These are phyloP conservation scores for Apodemia hepburni DNA, from an alignment of 2,888 invertebrate genomes.

Conservation along the genomic window DNA sequence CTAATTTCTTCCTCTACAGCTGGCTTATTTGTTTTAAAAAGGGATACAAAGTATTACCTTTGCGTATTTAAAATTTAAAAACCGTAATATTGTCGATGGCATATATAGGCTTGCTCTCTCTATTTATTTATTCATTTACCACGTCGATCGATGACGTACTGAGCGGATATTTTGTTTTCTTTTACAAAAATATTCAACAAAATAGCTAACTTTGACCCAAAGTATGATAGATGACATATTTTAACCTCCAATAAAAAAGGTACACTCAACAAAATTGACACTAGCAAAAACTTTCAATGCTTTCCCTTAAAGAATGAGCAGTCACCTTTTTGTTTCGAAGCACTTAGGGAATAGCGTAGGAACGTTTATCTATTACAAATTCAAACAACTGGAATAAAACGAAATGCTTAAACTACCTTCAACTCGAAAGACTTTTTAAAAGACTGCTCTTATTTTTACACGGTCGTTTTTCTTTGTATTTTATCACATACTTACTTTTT, in stretches of 20 bases:
- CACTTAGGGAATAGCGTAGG: not conserved
- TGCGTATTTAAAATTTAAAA: too few species aligned
- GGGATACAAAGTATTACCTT: too few species aligned
- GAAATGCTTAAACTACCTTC: not conserved
- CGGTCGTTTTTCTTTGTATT: slow-evolving; percentile 4
- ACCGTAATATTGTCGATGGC: too few species aligned
- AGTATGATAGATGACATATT: not conserved
- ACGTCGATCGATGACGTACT: too few species aligned
- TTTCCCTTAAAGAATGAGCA: not conserved
- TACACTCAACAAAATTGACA: not conserved
- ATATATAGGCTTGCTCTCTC: too few species aligned
- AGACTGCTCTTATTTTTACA: not conserved
- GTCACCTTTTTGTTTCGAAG: not conserved
- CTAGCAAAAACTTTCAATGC: not conserved
- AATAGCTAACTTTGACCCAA: not conserved
- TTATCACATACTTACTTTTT: not conserved
- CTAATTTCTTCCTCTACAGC: too few species aligned
- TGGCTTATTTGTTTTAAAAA: too few species aligned
- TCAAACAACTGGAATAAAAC: slow-evolving; percentile 5
- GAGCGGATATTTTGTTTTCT: too few species aligned
- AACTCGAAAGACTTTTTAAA: slow-evolving; percentile 6
- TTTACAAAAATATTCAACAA: not conserved
- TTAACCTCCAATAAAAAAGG: not conserved
- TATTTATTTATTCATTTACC: too few species aligned
- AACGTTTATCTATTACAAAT: not conserved